Base-by-base conservation (phyloP, 2,113 vertebrate species). In the Sclerurus mexicanus region DNA sequence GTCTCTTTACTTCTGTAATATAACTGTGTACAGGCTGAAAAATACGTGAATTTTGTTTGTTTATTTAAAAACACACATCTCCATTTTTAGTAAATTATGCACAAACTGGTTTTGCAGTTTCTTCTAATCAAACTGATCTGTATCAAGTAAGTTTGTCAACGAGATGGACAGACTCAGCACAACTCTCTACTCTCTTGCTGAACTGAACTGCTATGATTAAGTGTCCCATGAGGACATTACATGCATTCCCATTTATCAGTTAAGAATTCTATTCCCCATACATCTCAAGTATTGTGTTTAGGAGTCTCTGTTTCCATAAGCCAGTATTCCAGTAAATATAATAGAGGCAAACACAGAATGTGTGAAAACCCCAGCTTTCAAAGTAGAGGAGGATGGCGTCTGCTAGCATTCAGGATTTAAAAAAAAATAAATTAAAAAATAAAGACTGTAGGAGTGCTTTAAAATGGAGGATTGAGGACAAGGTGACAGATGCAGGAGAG, bases 401-500 rank as follows among this genome's bases (percentile, higher is more conserved):
- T 91, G 27, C 28, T 79, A 60, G 58, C 42, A 64, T 25, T 79
- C 13, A 24, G 20, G 30, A 63, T 85, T 86, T 2, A 42, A 56
- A 50, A 46, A 86, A 11, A 64, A 23, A n/a, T 46, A 46, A 25
- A 62, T 17, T 35, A 44, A 87, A 49, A 35, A 23, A 31, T 7
- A 39, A 76, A 47, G 4, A 44, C 23, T 1, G 2, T 58, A 58
- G 59, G 35, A 81, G 27, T 24, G 3, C 33, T 91, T 91, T 85
- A 63, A 85, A 93, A 75, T n/a, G 67, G 31, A 93, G 44, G 24
- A 28, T 3, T 69, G 71, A 82, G 46, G 74, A 88, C 31, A 69
- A 80, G 66, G 73, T 42, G 82, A 69, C 90, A 92, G 71, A 78
- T 91, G 95, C 85, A 75, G 66, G 63, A 83, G 71, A 91, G 40